Percentiles rank a stretch among this genome's conserved stretches.
Conservation (phyloP, 2,113 vertebrate species). For the Craseonycteris thonglongyai region DNA sequence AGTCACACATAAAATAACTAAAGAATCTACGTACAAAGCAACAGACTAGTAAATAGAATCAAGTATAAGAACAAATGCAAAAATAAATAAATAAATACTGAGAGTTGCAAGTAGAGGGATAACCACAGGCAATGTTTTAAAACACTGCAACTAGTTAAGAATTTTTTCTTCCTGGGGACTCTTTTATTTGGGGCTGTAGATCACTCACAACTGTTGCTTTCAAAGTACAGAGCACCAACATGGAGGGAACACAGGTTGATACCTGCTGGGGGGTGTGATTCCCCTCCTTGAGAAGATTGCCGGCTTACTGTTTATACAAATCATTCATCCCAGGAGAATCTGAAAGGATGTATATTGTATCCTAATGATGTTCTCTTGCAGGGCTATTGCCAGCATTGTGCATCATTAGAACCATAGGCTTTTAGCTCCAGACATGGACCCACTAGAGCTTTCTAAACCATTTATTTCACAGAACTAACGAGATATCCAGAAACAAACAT, state of each 20-base stretch:
- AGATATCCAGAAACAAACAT: neutral
- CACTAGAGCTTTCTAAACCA: neutral
- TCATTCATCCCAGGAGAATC: neutral
- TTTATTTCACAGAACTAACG: neutral
- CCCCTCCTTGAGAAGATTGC: neutral
- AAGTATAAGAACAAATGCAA: neutral
- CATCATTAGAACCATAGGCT: neutral
- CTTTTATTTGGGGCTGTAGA: neutral
- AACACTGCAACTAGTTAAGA: neutral
- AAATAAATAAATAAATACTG: neutral
- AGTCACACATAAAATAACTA: neutral
- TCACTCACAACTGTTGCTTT: neutral
- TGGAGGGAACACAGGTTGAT: neutral
- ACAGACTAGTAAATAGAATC: neutral
- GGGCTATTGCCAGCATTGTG: neutral
- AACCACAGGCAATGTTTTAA: neutral
- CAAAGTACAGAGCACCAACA: neutral
- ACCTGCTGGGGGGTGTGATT: neutral
- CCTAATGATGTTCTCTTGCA: neutral
- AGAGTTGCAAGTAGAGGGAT: neutral
- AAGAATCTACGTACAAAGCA: neutral
- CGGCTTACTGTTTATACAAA: conserved; percentile 2
- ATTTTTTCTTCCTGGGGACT: neutral
- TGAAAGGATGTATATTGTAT: neutral
- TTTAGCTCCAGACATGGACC: neutral